These are phyloP conservation scores for Catocala sponsa DNA, from an alignment of 2,888 invertebrate species.

Conservation along the genomic window DNA sequence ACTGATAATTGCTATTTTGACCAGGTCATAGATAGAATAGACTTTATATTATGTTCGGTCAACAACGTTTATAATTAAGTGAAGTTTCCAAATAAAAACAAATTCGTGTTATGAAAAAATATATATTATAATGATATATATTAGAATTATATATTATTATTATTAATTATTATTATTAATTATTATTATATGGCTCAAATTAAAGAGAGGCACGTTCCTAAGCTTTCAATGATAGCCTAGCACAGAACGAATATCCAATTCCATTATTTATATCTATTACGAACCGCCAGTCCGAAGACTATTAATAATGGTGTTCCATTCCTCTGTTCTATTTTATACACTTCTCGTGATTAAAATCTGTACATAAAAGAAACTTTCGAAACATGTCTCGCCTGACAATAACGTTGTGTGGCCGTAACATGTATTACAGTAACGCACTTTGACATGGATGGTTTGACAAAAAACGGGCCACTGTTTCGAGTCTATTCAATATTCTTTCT, in stretches of 20 bases:
- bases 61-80: too few species aligned
- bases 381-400: conserved; percentile 34
- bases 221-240: conserved; percentile 10
- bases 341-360: conserved; percentile 54
- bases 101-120: too few species aligned
- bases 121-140: background rate
- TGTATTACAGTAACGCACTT: conserved; percentile 41
- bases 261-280: conserved; percentile 22
- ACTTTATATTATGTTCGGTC: too few species aligned
- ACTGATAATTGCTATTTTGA: too few species aligned
- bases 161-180: too few species aligned
- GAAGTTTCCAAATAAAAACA: too few species aligned
- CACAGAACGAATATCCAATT: conserved; percentile 24
- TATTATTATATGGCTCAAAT: background rate
- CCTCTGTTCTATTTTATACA: conserved; percentile 29
- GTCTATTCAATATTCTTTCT: conserved; percentile 45
- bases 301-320: conserved; percentile 32
- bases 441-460: conserved; percentile 55
- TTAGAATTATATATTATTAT: too few species aligned
- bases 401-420: conserved; percentile 50
- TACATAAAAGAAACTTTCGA: conserved; percentile 38
- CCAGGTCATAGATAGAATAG: too few species aligned
- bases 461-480: conserved; percentile 36
- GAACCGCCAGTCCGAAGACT: conserved; percentile 14
- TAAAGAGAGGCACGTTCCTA: background rate